Evolutionary conservation across 2,888 invertebrate genomes (phyloP).

Genomic region (Protonemura montana): DNA sequence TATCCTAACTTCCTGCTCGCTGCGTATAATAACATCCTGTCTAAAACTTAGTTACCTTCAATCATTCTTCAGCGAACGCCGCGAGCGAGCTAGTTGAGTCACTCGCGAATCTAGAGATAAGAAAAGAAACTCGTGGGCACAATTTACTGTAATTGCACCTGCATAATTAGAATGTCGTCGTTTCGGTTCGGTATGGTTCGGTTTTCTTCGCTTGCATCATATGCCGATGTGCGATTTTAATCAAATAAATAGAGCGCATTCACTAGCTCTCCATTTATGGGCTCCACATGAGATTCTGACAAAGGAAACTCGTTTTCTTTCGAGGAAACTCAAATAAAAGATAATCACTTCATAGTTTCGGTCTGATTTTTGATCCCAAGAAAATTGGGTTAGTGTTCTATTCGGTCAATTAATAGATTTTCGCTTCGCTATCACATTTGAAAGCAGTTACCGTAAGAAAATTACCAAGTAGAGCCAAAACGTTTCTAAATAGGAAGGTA

Average conservation of each 20-base stretch:
- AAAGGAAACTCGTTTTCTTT: background rate
- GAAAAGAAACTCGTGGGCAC: background rate
- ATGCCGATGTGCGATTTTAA: background rate
- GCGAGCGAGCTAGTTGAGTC: background rate
- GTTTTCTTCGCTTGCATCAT: background rate
- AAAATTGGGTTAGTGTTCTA: background rate
- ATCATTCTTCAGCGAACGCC: background rate
- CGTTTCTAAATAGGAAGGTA: background rate
- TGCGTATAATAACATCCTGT: conserved; percentile 7
- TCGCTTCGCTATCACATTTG: background rate
- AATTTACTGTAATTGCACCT: conserved; percentile 2
- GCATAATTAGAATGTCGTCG: background rate
- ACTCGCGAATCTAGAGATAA: background rate
- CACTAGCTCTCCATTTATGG: background rate
- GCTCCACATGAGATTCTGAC: background rate
- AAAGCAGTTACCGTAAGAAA: background rate
- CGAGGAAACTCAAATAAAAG: conserved; percentile 7
- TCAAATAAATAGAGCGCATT: background rate
- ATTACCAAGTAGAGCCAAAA: background rate
- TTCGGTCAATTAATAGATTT: background rate
- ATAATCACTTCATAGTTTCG: background rate
- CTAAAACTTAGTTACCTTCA: conserved; percentile 7
- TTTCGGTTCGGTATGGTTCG: no score
- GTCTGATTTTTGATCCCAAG: background rate
- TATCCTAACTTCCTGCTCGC: background rate